phyloP scores from a whole-genome alignment of 2,888 invertebrate species.

The Pristionchus arcanus region DNA sequence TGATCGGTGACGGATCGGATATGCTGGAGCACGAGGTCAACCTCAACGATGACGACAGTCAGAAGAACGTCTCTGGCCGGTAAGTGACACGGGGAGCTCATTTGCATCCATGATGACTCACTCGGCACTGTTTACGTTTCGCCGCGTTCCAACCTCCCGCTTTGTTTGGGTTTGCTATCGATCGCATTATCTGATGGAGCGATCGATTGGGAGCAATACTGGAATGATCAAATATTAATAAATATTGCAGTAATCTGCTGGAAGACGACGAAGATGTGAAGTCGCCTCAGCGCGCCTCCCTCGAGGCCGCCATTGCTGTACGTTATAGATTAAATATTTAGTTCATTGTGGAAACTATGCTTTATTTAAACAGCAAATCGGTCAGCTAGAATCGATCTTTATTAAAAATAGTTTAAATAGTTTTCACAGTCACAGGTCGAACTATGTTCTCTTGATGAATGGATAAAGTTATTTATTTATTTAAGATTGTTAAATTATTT shows the following conservation, averaged over 20 bases:
- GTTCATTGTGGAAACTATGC: not conserved
- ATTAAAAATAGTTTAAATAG: too few relatives aligned
- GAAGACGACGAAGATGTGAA: constrained; percentile 22
- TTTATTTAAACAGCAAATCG: not conserved
- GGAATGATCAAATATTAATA: not conserved
- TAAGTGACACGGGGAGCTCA: not conserved
- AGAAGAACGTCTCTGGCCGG: constrained; percentile 17
- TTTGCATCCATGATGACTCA: not conserved
- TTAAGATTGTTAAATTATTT: not conserved
- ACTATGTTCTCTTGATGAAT: not conserved
- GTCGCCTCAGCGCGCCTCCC: constrained; percentile 20
- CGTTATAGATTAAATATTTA: not conserved
- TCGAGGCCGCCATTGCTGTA: constrained; percentile 26
- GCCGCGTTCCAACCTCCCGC: not conserved
- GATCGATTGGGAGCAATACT: not conserved
- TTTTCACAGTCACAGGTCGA: too few relatives aligned
- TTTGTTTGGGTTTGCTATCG: not conserved
- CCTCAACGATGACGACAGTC: constrained; percentile 30
- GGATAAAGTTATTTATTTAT: not conserved
- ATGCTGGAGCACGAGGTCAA: constrained; percentile 37
- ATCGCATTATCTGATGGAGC: not conserved
- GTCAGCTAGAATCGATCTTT: too few relatives aligned
- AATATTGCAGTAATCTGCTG: constrained; percentile 1
- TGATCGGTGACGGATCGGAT: constrained; percentile 34
- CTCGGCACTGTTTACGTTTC: not conserved